Evolutionary conservation across 2,888 invertebrate species (phyloP).

Genomic region (Drosophila barbarae): DNA sequence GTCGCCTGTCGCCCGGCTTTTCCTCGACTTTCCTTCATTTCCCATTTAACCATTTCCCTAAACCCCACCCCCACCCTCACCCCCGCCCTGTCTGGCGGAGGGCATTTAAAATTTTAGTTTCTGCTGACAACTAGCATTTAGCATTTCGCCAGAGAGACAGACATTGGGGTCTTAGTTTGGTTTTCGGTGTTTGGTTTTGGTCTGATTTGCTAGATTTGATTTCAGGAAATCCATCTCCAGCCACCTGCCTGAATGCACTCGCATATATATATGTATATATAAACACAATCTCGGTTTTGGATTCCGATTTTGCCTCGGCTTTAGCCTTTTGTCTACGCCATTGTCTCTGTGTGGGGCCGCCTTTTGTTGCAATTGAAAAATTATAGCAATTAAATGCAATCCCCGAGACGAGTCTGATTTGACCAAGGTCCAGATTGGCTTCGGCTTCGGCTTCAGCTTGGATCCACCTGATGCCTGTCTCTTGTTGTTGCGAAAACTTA

Average conservation of each 20-base stretch:
- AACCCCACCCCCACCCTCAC: background rate
- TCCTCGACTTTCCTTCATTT: background rate
- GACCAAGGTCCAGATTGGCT: slow-evolving; percentile 36
- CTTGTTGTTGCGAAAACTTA: background rate
- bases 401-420: slow-evolving; percentile 4
- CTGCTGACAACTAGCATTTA: slow-evolving; percentile 38
- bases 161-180: slow-evolving; percentile 30
- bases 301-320: slow-evolving; percentile 54
- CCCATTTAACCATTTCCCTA: background rate
- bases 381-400: slow-evolving; percentile 66
- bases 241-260: slow-evolving; percentile 43
- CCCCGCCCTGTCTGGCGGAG: slow-evolving; percentile 8
- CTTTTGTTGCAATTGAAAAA: slow-evolving; percentile 67
- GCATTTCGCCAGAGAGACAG: slow-evolving; percentile 29
- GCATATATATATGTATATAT: background rate
- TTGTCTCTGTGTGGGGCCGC: slow-evolving; percentile 19
- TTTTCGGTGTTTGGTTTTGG: slow-evolving; percentile 59
- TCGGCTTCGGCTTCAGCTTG: background rate
- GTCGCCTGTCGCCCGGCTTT: slow-evolving; percentile 40
- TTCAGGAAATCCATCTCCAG: slow-evolving; percentile 67
- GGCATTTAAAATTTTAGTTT: slow-evolving; percentile 57
- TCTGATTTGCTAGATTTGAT: slow-evolving; percentile 78
- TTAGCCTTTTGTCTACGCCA: slow-evolving; percentile 22
- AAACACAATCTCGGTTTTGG: slow-evolving; percentile 22
- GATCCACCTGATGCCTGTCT: slow-evolving; percentile 8